A percentile compares a stretch with the other conserved stretches of the same genome.
These are phyloP conservation scores for Myotis brandtii DNA, from an alignment of 2,113 vertebrate genomes.

Conservation along the genomic window DNA sequence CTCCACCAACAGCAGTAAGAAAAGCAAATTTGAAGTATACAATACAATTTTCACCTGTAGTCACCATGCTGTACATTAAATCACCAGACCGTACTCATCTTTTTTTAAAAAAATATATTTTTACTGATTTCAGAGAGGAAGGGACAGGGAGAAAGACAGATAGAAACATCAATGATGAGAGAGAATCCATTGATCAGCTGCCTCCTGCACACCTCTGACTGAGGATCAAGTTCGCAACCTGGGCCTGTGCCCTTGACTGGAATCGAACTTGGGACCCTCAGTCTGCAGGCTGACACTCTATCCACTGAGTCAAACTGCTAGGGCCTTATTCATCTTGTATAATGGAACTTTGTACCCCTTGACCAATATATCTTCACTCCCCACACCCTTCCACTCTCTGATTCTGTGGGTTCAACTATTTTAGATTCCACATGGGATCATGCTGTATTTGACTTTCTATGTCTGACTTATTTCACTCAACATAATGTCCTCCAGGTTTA, in stretches of 20 bases:
- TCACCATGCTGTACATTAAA: neutral
- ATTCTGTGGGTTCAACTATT: neutral
- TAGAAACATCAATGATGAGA: too few relatives aligned
- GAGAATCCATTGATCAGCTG: too few relatives aligned
- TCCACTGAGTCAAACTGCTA: too few relatives aligned
- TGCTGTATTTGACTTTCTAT: neutral
- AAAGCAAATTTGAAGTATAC: neutral
- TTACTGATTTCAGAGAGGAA: too few relatives aligned
- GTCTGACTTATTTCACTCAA: neutral
- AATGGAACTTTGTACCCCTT: neutral
- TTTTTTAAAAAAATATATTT: neutral
- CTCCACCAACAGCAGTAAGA: neutral
- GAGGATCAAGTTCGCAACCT: too few relatives aligned
- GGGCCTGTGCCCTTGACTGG: too few relatives aligned
- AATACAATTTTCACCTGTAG: neutral
- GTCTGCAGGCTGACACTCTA: too few relatives aligned
- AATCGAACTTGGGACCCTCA: too few relatives aligned
- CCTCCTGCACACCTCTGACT: too few relatives aligned
- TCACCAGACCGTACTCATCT: neutral
- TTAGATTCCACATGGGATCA: neutral
- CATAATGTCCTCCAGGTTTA: neutral
- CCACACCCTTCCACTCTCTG: neutral
- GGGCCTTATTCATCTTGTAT: neutral
- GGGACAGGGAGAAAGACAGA: too few relatives aligned
- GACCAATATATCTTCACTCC: neutral